Conservation (phyloP, 2,797 vertebrate genomes). For the Sparidentex hasta region DNA sequence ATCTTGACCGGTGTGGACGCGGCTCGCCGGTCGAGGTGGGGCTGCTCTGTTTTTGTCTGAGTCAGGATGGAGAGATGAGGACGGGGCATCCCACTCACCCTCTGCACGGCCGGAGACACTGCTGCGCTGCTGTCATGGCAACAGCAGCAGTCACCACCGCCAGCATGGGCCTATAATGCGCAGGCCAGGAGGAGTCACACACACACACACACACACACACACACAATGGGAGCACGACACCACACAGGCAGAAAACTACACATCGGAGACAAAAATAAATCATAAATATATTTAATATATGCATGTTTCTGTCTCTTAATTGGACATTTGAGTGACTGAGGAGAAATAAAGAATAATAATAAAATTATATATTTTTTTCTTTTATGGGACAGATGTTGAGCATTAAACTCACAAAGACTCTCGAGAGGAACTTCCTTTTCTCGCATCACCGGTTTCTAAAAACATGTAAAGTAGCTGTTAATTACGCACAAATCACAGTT, state of each 20-base stretch:
- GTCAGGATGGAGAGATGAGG: conserved; percentile 85
- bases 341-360: not conserved
- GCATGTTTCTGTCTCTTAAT: not conserved
- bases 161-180: conserved; percentile 89
- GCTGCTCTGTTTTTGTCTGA: conserved; percentile 67
- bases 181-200: conserved; percentile 76
- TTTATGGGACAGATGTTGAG: conserved; percentile 1
- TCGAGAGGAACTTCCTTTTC: not conserved
- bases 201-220: conserved; percentile 39
- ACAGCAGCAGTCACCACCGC: conserved; percentile 91
- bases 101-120: conserved; percentile 88
- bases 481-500: not conserved
- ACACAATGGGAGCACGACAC: conserved; percentile 32
- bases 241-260: conserved; percentile 37
- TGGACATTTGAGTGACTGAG: not conserved
- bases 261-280: conserved; percentile 21
- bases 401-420: not conserved
- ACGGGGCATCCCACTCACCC: conserved; percentile 88
- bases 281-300: not conserved
- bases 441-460: not conserved
- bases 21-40: conserved; percentile 61
- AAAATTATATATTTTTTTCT: too few relatives aligned
- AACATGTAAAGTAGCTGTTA: not conserved
- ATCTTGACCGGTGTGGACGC: conserved; percentile 29
- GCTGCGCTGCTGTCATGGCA: conserved; percentile 95